Base-by-base conservation (phyloP, 2,888 invertebrate species). In the Drosophila affinis region DNA sequence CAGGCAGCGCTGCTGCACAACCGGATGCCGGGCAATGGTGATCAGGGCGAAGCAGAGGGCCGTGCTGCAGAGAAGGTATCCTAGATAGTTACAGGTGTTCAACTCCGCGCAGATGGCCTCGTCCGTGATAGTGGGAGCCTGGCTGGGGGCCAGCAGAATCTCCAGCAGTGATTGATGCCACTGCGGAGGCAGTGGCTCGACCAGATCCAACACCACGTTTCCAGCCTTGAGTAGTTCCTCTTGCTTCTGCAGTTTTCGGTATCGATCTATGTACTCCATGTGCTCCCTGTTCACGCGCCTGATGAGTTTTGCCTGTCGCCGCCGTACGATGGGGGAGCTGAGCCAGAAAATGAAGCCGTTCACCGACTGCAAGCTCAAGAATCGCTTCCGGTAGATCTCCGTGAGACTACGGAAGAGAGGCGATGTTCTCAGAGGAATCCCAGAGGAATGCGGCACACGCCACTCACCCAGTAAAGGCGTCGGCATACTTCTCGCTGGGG, bases 1-100 rank as follows among this genome's bases (percentile, higher is more conserved):
- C 17, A 74, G 46, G 12, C 85, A 83, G 3, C 57, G 49, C 2
- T 81, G 78, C 29, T 87, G 87, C 7, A 87, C 87, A 10, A 62
- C 21, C 1, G 87, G 87, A 76, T 86, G 81, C 0, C 87, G 75
- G 0, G 87, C 76, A n/a, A 87, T 87, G 48, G 48, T 60, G 1
- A 82, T 69, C 18, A 87, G n/a, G 1, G 78, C 57, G 9, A 84
- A 86, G 32, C 82, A 77, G 3, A 87, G 60, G 1, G 82, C 75
- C 4, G 82, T 70, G 21, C 79, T 79, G 49, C 77, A 74, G n/a
- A 86, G 34, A 14, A 76, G 24, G 12, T 75, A 77, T 0, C 86
- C 87, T 45, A 84, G 52, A 29, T 72, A 86, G 17, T 79, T 81
- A 57, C 79, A 78, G 21, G 69, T 60, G 46, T 87, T 87, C 4